Conservation (phyloP, 1,140 invertebrate genomes). For the Asobara japonica region DNA sequence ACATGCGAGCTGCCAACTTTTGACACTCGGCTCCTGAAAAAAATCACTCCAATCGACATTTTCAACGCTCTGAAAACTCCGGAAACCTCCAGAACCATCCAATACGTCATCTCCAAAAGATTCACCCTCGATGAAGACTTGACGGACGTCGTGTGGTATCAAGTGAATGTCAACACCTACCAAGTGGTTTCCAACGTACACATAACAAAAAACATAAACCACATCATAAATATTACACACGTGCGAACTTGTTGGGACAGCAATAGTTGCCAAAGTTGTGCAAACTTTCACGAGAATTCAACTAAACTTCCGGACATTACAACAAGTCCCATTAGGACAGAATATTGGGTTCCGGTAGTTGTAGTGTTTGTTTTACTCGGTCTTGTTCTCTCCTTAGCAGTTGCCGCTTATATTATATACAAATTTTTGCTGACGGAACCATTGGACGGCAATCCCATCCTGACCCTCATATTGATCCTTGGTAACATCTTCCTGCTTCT, state of each 20-base stretch:
- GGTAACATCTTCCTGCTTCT: constrained; percentile 65
- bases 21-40: constrained; percentile 21
- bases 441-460: constrained; percentile 67
- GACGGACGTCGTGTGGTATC: constrained; percentile 42
- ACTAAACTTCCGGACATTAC: background rate
- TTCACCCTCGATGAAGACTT: constrained; percentile 37
- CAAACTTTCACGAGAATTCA: constrained; percentile 45
- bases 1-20: constrained; percentile 44
- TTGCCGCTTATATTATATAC: constrained; percentile 66
- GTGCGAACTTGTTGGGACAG: constrained; percentile 49
- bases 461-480: constrained; percentile 68
- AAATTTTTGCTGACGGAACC: constrained; percentile 66
- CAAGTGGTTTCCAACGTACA: constrained; percentile 35
- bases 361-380: constrained; percentile 64
- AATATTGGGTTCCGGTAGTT: constrained; percentile 65
- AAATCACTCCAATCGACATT: constrained; percentile 46
- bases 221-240: constrained; percentile 29
- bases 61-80: constrained; percentile 51
- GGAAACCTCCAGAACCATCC: constrained; percentile 44
- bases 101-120: constrained; percentile 43
- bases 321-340: constrained; percentile 47
- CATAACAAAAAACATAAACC: no score
- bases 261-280: constrained; percentile 49
- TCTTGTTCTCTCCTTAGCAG: constrained; percentile 60
- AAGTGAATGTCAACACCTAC: constrained; percentile 38